Conservation (phyloP, 1,140 invertebrate species). For the Popillia japonica region DNA sequence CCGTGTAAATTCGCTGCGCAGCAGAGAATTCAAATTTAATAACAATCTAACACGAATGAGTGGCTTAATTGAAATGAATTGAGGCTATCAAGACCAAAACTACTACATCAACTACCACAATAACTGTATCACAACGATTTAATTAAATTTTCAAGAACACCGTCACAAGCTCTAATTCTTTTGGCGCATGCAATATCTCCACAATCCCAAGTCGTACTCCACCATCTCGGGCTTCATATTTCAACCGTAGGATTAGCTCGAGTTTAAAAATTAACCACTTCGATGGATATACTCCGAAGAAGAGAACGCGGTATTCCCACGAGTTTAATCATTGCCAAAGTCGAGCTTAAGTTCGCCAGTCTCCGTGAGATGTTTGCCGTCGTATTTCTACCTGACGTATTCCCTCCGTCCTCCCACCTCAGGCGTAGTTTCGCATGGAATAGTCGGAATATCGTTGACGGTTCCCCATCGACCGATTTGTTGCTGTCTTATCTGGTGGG, state of each 20-base stretch:
- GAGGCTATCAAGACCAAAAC: background rate
- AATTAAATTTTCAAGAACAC: constrained; percentile 19
- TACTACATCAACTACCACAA: background rate
- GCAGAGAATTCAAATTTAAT: background rate
- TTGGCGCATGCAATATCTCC: background rate
- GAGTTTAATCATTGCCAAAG: background rate
- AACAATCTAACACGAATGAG: background rate
- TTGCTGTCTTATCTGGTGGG: too few relatives aligned
- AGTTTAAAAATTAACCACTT: constrained; percentile 27
- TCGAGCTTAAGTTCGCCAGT: background rate
- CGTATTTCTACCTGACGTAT: constrained; percentile 7
- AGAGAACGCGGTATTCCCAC: background rate
- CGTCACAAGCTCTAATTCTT: background rate
- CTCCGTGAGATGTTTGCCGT: too few relatives aligned
- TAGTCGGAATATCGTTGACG: constrained; percentile 1
- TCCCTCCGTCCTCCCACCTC: background rate
- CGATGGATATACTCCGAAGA: background rate
- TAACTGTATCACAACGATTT: background rate
- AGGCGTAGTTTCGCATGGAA: background rate
- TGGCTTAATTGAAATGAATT: background rate
- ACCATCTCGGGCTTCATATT: background rate
- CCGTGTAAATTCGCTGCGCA: background rate
- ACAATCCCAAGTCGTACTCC: background rate
- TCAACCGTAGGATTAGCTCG: background rate
- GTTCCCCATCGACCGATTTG: background rate